Percentiles rank a stretch among this genome's conserved stretches.
Evolutionary conservation across 2,113 vertebrate genomes (phyloP).

Genomic region (Lucifuga dentata): DNA sequence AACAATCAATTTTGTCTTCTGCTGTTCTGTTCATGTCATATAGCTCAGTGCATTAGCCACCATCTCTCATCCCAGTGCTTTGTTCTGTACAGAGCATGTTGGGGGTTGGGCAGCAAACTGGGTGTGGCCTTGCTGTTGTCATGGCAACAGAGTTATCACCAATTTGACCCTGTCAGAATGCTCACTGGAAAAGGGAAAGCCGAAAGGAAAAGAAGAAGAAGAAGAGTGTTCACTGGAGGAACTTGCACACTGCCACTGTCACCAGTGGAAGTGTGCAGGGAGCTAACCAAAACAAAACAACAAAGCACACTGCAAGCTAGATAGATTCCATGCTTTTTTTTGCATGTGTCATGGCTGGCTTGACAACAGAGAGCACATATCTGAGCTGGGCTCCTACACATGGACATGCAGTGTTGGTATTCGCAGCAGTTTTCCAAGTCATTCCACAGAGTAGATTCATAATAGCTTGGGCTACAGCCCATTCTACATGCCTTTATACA

Average conservation of each 20-base stretch:
- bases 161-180: constrained; percentile 44
- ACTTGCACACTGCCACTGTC: too few relatives aligned
- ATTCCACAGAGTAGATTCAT: constrained; percentile 10
- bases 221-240: constrained; percentile 18
- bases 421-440: constrained; percentile 5
- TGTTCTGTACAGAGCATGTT: constrained; percentile 37
- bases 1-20: not conserved
- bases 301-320: not conserved
- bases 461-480: constrained; percentile 16
- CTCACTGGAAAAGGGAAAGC: too few relatives aligned
- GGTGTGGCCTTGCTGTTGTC: constrained; percentile 75
- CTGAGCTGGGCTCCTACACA: not conserved
- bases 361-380: not conserved
- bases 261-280: not conserved
- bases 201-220: too few relatives aligned
- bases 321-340: not conserved
- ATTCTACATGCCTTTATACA: not conserved
- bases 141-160: constrained; percentile 71
- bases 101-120: constrained; percentile 57
- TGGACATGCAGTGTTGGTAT: not conserved
- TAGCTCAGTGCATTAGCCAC: constrained; percentile 38
- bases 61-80: constrained; percentile 30
- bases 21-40: constrained; percentile 18
- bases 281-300: constrained; percentile 18
- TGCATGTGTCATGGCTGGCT: not conserved